Evolutionary conservation across 2,888 invertebrate species (phyloP), one percentile per base, ranked within the genome.

Genomic region (Helobdella robusta): DNA sequence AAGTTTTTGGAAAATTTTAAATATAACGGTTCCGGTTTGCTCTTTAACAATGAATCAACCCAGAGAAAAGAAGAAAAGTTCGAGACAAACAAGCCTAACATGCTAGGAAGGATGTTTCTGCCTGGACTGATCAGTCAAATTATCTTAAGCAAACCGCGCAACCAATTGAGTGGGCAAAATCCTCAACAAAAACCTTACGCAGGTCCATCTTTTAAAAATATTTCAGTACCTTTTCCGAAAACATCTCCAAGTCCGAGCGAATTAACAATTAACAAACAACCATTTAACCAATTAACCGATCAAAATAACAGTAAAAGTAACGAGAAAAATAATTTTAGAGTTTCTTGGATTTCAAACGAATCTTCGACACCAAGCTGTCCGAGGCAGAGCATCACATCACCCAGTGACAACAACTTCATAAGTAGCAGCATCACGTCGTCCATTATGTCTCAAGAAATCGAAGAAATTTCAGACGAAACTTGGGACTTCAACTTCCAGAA

Each of bases 371-470:
- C 59, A 1, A 64, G 64, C 25, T 56, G 64, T 44, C 66, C 66
- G 8, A 56, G 44, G 20, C 66, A 66, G 34, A 66, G 66, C 46
- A 35, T 66, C 6, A 66, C 66, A 11, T 66, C 66, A 30, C 66
- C 66, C 8, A 66, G 64, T 48, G 66, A 66, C 18, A 58, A 61
- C 35, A 46, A 56, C 20, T 64, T 59, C 48, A 58, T 36, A 54
- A 66, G 66, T 30, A 66, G 63, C 40, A 66, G 66, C 35, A 59
- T 66, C 15, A 64, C 66, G 2, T 66, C 66, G 28, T 66, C 66
- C 23, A 32, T 64, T 6, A 54, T 66, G n/a, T 64, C 63, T 0
- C 54, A 61, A 23, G 62, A 40, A 2, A n/a, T 63, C 18, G 60
- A 60, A 3, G 60, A 60, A 18, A n/a, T 23, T 8, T 6, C 11